Evolutionary conservation across 2,888 invertebrate genomes (phyloP).

Genomic region (Melieria omissa): DNA sequence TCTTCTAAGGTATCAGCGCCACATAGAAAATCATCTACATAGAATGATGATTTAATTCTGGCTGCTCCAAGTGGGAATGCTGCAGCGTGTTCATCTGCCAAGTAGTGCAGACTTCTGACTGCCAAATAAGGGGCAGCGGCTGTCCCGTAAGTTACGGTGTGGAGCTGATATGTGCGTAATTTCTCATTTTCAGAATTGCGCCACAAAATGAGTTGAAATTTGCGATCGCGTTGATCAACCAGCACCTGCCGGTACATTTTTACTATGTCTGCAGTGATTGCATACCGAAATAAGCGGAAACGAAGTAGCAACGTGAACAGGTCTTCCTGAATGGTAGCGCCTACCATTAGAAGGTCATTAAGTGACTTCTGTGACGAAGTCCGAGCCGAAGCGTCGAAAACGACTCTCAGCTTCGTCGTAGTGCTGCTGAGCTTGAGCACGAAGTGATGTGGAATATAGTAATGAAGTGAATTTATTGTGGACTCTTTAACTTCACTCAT

Average conservation of each 20-base stretch:
- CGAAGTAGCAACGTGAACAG: slow-evolving; percentile 21
- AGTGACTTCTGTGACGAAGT: slow-evolving; percentile 10
- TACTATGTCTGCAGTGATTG: background rate
- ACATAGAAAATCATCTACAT: background rate
- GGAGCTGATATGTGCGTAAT: too few relatives aligned
- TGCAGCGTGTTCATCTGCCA: background rate
- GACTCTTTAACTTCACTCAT: slow-evolving; percentile 41
- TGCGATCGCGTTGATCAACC: slow-evolving; percentile 11
- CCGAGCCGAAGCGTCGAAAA: slow-evolving; percentile 35
- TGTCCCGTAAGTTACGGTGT: too few relatives aligned
- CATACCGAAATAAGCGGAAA: slow-evolving; percentile 24
- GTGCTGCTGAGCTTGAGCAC: slow-evolving; percentile 31
- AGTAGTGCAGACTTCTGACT: slow-evolving; percentile 2
- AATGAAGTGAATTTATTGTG: slow-evolving; percentile 32
- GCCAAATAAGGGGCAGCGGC: background rate
- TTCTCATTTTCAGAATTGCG: background rate
- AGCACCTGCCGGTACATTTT: slow-evolving; percentile 25
- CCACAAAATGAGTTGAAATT: slow-evolving; percentile 13
- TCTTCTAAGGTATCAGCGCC: background rate
- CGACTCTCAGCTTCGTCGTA: slow-evolving; percentile 29
- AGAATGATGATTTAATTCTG: background rate
- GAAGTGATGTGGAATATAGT: slow-evolving; percentile 35
- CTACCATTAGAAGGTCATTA: slow-evolving; percentile 36
- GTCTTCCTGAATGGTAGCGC: slow-evolving; percentile 36
- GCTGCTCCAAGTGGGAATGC: background rate